Base-by-base conservation (phyloP, 2,113 vertebrate genomes). In the Panurus biarmicus region DNA sequence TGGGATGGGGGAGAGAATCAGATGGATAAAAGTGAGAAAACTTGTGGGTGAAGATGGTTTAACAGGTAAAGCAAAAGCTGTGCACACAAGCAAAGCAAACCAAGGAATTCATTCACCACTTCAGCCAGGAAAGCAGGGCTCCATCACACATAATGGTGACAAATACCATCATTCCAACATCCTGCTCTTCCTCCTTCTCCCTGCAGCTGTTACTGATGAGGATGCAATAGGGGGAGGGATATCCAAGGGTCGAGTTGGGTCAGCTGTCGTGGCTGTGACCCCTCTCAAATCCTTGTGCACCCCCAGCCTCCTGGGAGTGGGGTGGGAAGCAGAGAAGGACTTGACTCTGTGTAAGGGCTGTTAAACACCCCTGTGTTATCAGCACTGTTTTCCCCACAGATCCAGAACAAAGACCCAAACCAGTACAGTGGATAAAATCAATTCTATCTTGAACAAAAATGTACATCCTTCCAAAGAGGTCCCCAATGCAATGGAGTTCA, bases 101-200 rank as follows among this genome's bases (percentile, higher is more conserved):
- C 5, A 35, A 54, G 19, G 36, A 44, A 71, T 72, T 72, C 1
- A n/a, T 23, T 50, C 23, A 3, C 9, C 7, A 0, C 17, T 40
- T 78, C 47, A 57, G n/a, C 25, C 53, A 75, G 65, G 44, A 81
- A 26, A 79, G 61, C 33, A 22, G 48, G 28, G 12, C 28, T 67
- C 48, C 22, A 15, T 15, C 57, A n/a, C 1, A 2, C 0, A 0
- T 3, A n/a, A 11, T 1, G 1, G 11, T n/a, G 9, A 57, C 11
- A 75, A 66, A 78, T 0, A 0, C 2, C 36, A 18, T 10, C 3
- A 38, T 25, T 51, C 10, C 7, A 1, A 40, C 1, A 2, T 21
- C 8, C 8, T 3, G 3, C 51, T 14, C 14, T 42, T 42, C 25
- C 15, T 50, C 3, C 31, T 54, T 48, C 31, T 51, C n/a, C 33